These are phyloP conservation scores for Macropis europaea DNA, from an alignment of 2,888 invertebrate genomes.

Conservation along the genomic window DNA sequence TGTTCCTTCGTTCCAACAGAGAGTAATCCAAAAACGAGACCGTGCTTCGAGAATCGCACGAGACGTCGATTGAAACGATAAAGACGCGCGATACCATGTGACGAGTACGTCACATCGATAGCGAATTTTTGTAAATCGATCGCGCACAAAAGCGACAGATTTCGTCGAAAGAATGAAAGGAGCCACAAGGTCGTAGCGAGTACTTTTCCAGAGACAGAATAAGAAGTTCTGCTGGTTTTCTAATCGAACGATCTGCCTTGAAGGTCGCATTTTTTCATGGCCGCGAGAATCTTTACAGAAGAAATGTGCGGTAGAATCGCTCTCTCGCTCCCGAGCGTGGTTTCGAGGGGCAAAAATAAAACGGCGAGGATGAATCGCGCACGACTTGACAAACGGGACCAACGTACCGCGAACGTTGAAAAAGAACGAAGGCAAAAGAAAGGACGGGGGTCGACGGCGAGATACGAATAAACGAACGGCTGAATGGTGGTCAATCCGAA, in stretches of 20 bases:
- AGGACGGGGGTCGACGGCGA: too few relatives aligned
- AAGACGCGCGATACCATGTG: slow-evolving; percentile 33
- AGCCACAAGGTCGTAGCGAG: not conserved
- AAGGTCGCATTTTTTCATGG: not conserved
- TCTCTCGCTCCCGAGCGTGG: too few relatives aligned
- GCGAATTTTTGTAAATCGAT: not conserved
- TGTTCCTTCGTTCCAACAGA: not conserved
- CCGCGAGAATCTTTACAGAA: not conserved
- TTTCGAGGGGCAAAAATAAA: not conserved
- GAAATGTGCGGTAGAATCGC: too few relatives aligned
- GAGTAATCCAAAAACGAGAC: not conserved
- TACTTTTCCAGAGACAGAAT: not conserved
- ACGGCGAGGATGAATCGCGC: not conserved
- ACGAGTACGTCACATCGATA: slow-evolving; percentile 14
- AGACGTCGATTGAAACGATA: too few relatives aligned
- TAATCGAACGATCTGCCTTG: not conserved
- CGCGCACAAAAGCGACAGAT: not conserved
- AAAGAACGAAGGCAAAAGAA: not conserved
- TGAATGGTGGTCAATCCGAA: slow-evolving; percentile 46
- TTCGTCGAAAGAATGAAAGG: too few relatives aligned
- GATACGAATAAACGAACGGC: slow-evolving; percentile 30
- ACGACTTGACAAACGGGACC: not conserved
- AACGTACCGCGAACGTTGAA: not conserved
- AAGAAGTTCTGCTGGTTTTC: not conserved
- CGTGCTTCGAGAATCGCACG: not conserved